Conservation (phyloP, 2,113 vertebrate genomes). For the Phylloscopus whistleri region DNA sequence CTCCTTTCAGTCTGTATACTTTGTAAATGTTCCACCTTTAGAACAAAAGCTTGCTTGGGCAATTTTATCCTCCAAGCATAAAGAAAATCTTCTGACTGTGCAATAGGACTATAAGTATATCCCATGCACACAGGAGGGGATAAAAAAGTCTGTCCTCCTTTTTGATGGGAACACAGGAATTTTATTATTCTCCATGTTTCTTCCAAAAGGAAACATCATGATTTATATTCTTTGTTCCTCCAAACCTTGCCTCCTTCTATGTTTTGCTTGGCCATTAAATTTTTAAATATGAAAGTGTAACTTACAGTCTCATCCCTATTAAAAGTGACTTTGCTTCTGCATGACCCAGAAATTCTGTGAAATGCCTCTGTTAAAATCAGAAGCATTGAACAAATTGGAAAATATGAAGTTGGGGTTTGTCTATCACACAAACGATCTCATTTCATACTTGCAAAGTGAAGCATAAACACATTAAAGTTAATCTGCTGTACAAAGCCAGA, state of each 20-base stretch:
- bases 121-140: not conserved
- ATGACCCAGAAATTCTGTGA: not conserved
- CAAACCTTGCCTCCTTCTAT: not conserved
- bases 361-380: not conserved
- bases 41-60: not conserved
- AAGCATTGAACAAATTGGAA: not conserved
- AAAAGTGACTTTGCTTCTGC: not conserved
- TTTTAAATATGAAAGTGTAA: not conserved
- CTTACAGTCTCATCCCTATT: not conserved
- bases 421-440: not conserved
- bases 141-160: not conserved
- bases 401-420: not conserved
- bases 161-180: not conserved
- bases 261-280: slow-evolving; percentile 8
- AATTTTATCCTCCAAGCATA: not conserved
- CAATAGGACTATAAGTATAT: not conserved
- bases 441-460: not conserved
- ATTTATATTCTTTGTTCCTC: slow-evolving; percentile 7
- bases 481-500: not conserved
- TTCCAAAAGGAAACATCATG: not conserved
- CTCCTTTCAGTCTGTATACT: not conserved
- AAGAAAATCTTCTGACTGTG: not conserved
- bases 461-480: not conserved
- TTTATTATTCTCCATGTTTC: slow-evolving; percentile 22
- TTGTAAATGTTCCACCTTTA: slow-evolving; percentile 1